A percentile compares a stretch with the other conserved stretches of the same genome.
Conservation (phyloP, 2,797 vertebrate genomes). For the Carapus acus region DNA sequence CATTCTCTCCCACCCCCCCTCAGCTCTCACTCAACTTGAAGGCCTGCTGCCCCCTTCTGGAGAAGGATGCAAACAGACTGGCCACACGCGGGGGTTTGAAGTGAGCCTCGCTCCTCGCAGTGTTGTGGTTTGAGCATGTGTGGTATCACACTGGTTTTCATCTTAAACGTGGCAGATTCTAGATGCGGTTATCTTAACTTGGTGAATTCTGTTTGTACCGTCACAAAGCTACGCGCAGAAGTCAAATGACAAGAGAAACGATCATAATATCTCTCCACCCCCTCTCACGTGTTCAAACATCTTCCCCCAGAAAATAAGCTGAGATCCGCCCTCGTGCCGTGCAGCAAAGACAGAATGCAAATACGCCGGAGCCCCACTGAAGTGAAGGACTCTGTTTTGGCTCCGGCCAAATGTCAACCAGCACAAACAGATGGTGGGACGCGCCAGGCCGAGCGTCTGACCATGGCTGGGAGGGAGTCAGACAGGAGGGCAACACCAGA, state of each 20-base stretch:
- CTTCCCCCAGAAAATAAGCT: constrained; percentile 7
- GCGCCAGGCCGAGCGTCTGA: constrained; percentile 42
- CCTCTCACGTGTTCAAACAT: constrained; percentile 1
- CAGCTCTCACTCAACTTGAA: constrained; percentile 45
- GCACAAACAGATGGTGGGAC: constrained; percentile 69
- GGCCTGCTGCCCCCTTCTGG: constrained; percentile 70
- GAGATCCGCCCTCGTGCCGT: constrained; percentile 25
- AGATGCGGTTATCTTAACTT: too few relatives aligned
- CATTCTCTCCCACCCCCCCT: constrained; percentile 51
- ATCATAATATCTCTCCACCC: not conserved
- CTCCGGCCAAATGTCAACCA: constrained; percentile 64
- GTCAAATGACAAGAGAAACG: too few relatives aligned
- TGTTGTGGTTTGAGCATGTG: constrained; percentile 7
- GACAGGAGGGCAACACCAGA: constrained; percentile 21
- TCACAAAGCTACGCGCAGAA: too few relatives aligned
- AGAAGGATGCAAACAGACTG: constrained; percentile 10
- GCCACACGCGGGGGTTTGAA: not conserved
- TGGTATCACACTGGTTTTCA: too few relatives aligned
- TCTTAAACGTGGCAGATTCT: too few relatives aligned
- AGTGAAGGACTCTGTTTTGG: constrained; percentile 50
- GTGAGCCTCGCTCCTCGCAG: not conserved
- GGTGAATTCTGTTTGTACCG: too few relatives aligned
- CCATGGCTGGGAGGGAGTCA: constrained; percentile 35
- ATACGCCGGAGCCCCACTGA: constrained; percentile 34
- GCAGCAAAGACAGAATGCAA: constrained; percentile 39